These are phyloP conservation scores for Drosophila paulistorum DNA, from an alignment of 1,140 invertebrate genomes.

Conservation along the genomic window DNA sequence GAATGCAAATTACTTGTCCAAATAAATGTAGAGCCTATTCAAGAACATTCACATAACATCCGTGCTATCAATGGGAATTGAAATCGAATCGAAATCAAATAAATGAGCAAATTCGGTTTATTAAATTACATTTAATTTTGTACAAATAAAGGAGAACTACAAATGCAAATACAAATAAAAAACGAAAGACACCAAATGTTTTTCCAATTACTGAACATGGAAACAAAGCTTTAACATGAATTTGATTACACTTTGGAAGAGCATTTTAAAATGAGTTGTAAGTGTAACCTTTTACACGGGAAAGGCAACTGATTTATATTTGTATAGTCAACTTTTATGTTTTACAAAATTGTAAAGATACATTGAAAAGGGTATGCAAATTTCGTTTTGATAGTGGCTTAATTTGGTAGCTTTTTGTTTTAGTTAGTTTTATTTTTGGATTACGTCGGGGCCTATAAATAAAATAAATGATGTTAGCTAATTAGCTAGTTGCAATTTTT, in stretches of 20 bases:
- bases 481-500: conserved; percentile 57
- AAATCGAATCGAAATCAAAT: conserved; percentile 43
- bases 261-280: not conserved
- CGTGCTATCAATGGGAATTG: conserved; percentile 24
- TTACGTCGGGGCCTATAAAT: conserved; percentile 35
- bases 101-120: conserved; percentile 53
- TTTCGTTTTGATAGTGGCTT: not conserved
- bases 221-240: not conserved
- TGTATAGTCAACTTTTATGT: too few species aligned
- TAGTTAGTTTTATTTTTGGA: not conserved
- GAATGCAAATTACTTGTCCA: conserved; percentile 62
- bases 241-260: not conserved
- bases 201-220: conserved; percentile 7
- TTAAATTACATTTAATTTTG: conserved; percentile 63
- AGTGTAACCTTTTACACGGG: too few species aligned
- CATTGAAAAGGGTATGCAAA: not conserved
- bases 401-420: conserved; percentile 3
- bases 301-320: too few species aligned
- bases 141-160: conserved; percentile 26
- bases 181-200: not conserved
- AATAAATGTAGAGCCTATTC: conserved; percentile 25
- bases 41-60: conserved; percentile 18
- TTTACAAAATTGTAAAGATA: too few species aligned
- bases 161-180: conserved; percentile 24
- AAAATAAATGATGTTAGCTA: conserved; percentile 66